Conservation (phyloP, 2,888 invertebrate species). For the Agrotis exclamationis region DNA sequence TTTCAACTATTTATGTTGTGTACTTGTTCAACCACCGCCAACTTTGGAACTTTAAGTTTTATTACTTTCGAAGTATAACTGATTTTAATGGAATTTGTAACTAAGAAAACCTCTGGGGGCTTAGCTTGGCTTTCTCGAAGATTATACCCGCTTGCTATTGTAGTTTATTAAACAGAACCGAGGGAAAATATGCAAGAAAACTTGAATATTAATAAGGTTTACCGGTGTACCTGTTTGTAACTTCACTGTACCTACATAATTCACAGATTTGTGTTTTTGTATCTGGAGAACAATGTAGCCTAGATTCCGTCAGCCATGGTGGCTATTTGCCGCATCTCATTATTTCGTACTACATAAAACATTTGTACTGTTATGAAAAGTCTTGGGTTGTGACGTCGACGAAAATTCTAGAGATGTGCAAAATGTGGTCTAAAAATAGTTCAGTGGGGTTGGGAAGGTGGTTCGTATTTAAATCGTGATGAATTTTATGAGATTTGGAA, state of each 20-base stretch:
- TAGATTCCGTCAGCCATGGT: slow-evolving; percentile 23
- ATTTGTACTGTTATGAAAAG: slow-evolving; percentile 40
- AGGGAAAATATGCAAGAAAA: slow-evolving; percentile 39
- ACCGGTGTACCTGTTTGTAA: slow-evolving; percentile 26
- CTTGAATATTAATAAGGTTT: slow-evolving; percentile 41
- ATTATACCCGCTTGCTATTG: slow-evolving; percentile 39
- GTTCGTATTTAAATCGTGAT: slow-evolving; percentile 35
- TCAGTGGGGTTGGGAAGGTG: background rate
- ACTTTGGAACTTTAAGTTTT: slow-evolving; percentile 50
- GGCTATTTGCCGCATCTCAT: slow-evolving; percentile 34
- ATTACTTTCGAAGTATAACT: slow-evolving; percentile 58
- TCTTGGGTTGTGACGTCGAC: slow-evolving; percentile 12
- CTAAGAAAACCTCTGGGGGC: slow-evolving; percentile 44
- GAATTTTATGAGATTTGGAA: slow-evolving; percentile 18
- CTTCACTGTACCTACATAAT: slow-evolving; percentile 35
- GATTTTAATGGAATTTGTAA: slow-evolving; percentile 60
- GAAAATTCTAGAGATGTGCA: slow-evolving; percentile 26
- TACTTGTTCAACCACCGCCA: slow-evolving; percentile 40
- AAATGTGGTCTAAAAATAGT: slow-evolving; percentile 43
- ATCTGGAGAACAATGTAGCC: slow-evolving; percentile 27
- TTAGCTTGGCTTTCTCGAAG: slow-evolving; percentile 42
- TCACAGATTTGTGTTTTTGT: slow-evolving; percentile 27
- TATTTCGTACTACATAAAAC: slow-evolving; percentile 37
- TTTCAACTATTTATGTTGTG: slow-evolving; percentile 49
- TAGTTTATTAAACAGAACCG: slow-evolving; percentile 32